Evolutionary conservation across 2,113 vertebrate species (phyloP).

Genomic region (Serilophus lunatus): DNA sequence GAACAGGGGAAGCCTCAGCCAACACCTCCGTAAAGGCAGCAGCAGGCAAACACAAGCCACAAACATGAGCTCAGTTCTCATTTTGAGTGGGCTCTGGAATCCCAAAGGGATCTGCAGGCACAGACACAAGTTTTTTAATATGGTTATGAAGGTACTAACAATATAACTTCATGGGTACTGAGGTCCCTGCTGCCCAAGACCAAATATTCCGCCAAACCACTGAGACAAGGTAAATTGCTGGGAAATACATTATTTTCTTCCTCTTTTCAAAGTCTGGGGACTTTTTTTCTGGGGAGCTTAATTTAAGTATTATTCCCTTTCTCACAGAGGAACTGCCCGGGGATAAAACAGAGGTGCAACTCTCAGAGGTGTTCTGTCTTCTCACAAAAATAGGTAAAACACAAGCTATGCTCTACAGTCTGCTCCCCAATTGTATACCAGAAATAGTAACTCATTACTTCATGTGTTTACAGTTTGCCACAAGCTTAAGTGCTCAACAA

Average conservation of each 20-base stretch:
- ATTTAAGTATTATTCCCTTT: background rate
- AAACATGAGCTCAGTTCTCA: background rate
- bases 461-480: background rate
- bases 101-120: background rate
- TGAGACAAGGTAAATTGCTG: conserved; percentile 9
- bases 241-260: background rate
- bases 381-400: background rate
- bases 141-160: background rate
- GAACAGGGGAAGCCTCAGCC: background rate
- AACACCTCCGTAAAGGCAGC: background rate
- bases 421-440: background rate
- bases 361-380: background rate
- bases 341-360: background rate
- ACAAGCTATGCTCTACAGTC: background rate
- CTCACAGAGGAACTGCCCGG: background rate
- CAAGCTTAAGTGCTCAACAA: background rate
- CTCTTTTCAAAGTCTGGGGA: background rate
- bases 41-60: background rate
- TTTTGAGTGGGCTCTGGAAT: background rate
- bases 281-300: background rate
- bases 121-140: conserved; percentile 3
- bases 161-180: background rate
- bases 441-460: background rate
- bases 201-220: background rate
- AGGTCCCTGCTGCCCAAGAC: background rate